Evolutionary conservation across 1,140 invertebrate species (phyloP), one percentile per base, ranked within the genome.

Genomic region (Eulimnadia texana): DNA sequence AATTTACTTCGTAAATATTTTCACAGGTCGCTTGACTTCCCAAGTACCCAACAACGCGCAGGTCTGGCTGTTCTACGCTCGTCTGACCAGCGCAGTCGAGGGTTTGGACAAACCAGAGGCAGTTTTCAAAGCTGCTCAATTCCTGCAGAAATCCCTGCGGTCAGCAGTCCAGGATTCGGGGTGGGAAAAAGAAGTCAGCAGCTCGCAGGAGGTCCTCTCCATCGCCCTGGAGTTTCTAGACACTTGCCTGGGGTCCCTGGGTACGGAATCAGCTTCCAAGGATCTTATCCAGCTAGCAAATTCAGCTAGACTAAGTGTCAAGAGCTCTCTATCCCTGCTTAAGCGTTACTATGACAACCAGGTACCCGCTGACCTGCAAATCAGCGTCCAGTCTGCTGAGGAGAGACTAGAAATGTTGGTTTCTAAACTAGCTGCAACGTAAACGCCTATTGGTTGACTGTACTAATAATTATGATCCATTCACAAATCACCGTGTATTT

Each of bases 41-140:
- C 66, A 77, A 69, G 70, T 77, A 9, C 71, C 80, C 51, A 83
- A 80, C 65, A 82, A 88, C 68, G 77, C 82, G 0, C 78, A 82
- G 42, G 68, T 92, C 29, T 77, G 76, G 76, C 62, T 67, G 51
- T 63, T 70, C 1, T 77, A 77, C 66, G 72, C 65, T 9, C 42
- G 66, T 9, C 64, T 68, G 28, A 57, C 42, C 16, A 25, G 61
- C 13, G 58, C 33, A 11, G 60, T 77, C n/a, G 70, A 77, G 50
- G 72, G 82, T 22, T 74, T 82, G 50, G 78, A 80, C 19, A 67
- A 76, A 73, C 0, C 82, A 82, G 67, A 79, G 82, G 56, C 72
- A 82, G 22, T 76, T 81, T 47, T 78, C 78, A 72, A 83, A 82
- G 61, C 80, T 73, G 72, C 78, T 73, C 70, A 74, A 66, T 71